These are phyloP conservation scores for Corythornis madagascariensis DNA, from an alignment of 2,113 vertebrate genomes.

Conservation along the genomic window DNA sequence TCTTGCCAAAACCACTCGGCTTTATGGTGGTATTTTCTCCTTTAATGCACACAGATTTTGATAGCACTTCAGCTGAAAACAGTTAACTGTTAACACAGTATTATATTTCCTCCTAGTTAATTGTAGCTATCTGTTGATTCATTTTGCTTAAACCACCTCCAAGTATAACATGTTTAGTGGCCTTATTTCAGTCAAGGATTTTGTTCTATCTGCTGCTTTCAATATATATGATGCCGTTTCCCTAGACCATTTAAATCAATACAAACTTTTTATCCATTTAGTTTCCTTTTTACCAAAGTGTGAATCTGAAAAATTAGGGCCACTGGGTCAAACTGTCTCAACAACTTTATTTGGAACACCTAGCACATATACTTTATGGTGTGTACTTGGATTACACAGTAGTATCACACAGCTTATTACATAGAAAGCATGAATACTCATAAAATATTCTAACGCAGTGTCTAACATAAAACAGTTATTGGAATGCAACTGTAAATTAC, in stretches of 20 bases:
- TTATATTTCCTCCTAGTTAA: neutral
- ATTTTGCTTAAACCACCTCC: neutral
- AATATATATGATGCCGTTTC: neutral
- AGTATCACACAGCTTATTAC: neutral
- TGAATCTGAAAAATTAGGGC: neutral
- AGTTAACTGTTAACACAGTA: neutral
- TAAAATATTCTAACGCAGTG: neutral
- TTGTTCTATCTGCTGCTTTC: neutral
- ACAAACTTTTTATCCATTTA: neutral
- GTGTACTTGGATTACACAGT: neutral
- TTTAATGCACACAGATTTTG: neutral
- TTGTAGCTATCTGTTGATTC: neutral
- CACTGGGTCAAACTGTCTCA: neutral
- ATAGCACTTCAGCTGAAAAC: neutral
- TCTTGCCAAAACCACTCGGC: neutral
- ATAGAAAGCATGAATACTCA: neutral
- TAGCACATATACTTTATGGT: neutral
- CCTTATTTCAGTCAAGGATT: neutral
- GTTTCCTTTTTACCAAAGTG: neutral
- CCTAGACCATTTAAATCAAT: neutral
- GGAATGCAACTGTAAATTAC: neutral
- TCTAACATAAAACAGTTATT: neutral
- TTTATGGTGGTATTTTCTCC: neutral
- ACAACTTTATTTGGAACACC: neutral
- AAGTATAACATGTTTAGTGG: neutral